Base-by-base conservation (phyloP, 2,113 vertebrate genomes). In the Typhlomys cinereus region DNA sequence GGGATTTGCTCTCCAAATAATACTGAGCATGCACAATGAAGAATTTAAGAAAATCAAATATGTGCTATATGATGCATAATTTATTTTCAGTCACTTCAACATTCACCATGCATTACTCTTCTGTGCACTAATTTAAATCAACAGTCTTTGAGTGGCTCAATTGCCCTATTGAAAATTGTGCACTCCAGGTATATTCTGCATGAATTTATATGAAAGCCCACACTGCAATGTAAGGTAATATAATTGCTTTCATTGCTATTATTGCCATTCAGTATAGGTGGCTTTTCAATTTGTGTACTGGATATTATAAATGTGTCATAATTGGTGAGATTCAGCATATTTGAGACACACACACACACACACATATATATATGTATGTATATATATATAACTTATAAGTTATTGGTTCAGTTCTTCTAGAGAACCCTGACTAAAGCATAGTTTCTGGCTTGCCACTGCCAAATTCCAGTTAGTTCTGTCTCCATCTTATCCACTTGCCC, bases 21-120 rank as follows among this genome's bases (percentile, higher is more conserved):
- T 70, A 48, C 48, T 70, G 36, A 91, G 84, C 21, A 46, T 10
- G 3, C 14, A 48, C 20, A 46, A 44, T 83, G 18, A 23, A 44
- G 52, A 82, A 52, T 44, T 50, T 62, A 94, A 70, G 5, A 8
- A 78, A 88, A 71, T 83, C 27, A 70, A 62, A 85, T 93, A 70
- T 25, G 54, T 71, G 23, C 23, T 54, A 25, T 54, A 14, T 54
- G 20, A 52, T 85, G 39, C 64, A 46, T 46, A 89, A 79, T 64
- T 78, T 71, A 83, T 74, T 82, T 82, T 74, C 8, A 74, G 11
- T 64, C 36, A 93, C 13, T 50, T 93, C 23, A 89, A n/a, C 4
- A 62, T 79, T 84, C 5, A 36, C 62, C 62, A n/a, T 62, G 36
- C 31, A 5, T 62, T 84, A 5, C 11, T 44, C 8, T 54, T 89